These are phyloP conservation scores for Lucilia sericata DNA, from an alignment of 1,140 invertebrate species.

Conservation along the genomic window DNA sequence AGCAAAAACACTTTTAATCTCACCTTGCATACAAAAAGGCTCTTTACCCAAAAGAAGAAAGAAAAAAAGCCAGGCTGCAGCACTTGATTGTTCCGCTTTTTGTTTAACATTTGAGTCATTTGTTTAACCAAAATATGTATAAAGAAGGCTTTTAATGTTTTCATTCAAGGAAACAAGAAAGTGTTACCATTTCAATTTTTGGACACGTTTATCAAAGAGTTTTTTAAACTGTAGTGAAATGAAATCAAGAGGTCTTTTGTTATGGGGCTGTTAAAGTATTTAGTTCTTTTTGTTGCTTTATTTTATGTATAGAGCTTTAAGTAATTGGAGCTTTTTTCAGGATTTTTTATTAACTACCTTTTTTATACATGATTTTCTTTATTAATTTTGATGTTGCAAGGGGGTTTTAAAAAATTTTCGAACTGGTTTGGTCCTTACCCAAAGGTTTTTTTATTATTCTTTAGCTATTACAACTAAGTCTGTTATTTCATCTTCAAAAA, in stretches of 20 bases:
- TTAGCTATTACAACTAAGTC: too few relatives aligned
- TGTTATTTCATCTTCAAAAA: too few relatives aligned
- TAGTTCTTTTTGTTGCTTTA: background rate
- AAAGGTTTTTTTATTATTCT: too few relatives aligned
- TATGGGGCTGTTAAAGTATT: background rate
- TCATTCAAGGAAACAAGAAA: background rate
- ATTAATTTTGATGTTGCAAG: too few relatives aligned
- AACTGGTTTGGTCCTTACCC: too few relatives aligned
- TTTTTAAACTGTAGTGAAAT: background rate
- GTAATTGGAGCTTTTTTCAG: conserved; percentile 5
- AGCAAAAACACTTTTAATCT: background rate
- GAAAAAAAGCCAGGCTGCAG: background rate
- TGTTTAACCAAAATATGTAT: background rate
- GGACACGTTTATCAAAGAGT: conserved; percentile 3
- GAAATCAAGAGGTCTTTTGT: background rate
- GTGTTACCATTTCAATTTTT: conserved; percentile 22
- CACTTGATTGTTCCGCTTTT: background rate
- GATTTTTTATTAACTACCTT: background rate
- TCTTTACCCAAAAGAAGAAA: background rate
- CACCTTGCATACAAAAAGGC: background rate
- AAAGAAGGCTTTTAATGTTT: background rate
- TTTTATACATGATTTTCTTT: background rate
- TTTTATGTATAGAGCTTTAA: background rate
- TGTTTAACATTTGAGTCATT: background rate
- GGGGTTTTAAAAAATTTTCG: too few relatives aligned